phyloP scores from a whole-genome alignment of 2,888 invertebrate genomes.

The Pachliopta kotzebuea region DNA sequence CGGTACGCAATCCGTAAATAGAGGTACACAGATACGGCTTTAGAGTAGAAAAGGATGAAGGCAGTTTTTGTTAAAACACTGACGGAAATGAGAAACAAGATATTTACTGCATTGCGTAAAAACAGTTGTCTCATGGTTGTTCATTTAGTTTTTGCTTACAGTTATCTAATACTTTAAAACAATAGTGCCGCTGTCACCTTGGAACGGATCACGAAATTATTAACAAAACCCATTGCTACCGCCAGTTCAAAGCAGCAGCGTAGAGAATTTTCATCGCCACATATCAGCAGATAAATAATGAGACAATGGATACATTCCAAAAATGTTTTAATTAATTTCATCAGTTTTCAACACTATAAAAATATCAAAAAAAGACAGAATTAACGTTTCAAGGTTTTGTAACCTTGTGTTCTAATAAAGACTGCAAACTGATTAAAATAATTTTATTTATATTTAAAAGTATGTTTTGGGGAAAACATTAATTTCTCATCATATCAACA shows the following conservation, averaged over 20 bases:
- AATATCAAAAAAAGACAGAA: neutral
- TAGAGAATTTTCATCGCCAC: neutral
- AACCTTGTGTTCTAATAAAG: neutral
- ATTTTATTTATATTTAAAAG: too few species aligned
- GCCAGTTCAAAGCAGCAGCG: neutral
- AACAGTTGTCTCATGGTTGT: neutral
- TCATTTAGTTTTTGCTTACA: neutral
- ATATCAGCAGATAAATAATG: neutral
- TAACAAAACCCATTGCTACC: neutral
- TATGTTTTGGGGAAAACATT: too few species aligned
- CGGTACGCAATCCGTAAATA: neutral
- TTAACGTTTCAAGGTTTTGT: neutral
- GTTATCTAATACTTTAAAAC: neutral
- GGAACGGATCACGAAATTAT: neutral
- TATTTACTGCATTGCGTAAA: neutral
- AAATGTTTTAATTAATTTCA: neutral
- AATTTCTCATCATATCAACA: too few species aligned
- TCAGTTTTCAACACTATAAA: neutral
- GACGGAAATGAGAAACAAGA: neutral
- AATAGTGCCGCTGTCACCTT: neutral
- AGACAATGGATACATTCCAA: neutral
- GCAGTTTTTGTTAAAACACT: neutral
- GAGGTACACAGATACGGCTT: constrained; percentile 1
- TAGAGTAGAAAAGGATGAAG: neutral
- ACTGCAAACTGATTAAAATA: too few species aligned